These are phyloP conservation scores for Triplophysa dalaica DNA, from an alignment of 2,113 vertebrate genomes.

Conservation along the genomic window DNA sequence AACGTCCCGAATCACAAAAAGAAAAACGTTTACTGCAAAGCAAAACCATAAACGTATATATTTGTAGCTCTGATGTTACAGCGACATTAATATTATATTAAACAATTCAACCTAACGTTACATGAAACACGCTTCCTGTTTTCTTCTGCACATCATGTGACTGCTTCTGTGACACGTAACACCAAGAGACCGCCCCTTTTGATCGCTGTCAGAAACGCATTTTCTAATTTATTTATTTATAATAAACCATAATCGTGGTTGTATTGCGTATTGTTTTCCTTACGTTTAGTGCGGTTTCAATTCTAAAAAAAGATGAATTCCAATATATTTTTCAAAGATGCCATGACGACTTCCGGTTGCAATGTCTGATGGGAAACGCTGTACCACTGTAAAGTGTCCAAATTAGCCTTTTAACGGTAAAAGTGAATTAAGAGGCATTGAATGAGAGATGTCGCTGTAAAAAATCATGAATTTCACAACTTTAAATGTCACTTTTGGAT, in stretches of 20 bases:
- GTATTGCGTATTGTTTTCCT: background rate
- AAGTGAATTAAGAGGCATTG: background rate
- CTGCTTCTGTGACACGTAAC: background rate
- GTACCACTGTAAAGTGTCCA: background rate
- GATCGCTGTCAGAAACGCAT: background rate
- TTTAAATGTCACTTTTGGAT: background rate
- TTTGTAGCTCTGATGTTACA: background rate
- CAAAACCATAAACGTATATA: background rate
- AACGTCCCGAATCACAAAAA: background rate
- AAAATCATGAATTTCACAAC: background rate
- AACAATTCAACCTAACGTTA: background rate
- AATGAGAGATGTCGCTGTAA: background rate
- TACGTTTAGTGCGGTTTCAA: background rate
- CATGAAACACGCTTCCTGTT: background rate
- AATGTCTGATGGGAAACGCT: constrained; percentile 23
- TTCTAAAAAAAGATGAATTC: background rate
- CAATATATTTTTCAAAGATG: background rate
- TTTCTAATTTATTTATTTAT: background rate
- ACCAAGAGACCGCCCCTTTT: background rate
- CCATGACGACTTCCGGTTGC: background rate
- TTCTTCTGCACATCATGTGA: background rate
- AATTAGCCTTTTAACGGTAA: background rate
- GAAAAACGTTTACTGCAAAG: background rate
- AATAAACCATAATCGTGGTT: background rate
- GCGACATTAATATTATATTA: no score